A percentile compares a stretch with the other conserved stretches of the same genome.
phyloP scores from a whole-genome alignment of 1,140 invertebrate species.

The Calephelis virginiensis region DNA sequence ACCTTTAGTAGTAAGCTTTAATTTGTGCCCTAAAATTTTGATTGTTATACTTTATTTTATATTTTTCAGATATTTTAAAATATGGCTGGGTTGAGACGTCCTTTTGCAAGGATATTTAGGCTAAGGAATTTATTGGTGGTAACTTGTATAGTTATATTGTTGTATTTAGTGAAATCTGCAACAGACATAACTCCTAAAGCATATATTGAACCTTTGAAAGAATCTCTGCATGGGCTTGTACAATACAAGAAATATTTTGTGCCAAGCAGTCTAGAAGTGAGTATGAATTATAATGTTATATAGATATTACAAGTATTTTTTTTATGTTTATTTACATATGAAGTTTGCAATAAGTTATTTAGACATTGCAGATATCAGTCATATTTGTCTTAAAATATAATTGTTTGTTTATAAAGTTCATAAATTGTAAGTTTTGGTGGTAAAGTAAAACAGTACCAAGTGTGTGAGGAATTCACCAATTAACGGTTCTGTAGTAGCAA shows the following conservation, averaged over 20 bases:
- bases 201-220: slow-evolving; percentile 26
- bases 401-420: too few species aligned
- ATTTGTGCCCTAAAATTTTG: background rate
- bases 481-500: too few species aligned
- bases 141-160: slow-evolving; percentile 38
- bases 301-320: too few species aligned
- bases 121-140: slow-evolving; percentile 45
- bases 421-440: too few species aligned
- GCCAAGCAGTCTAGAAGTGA: slow-evolving; percentile 51
- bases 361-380: too few species aligned
- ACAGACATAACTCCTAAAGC: slow-evolving; percentile 22
- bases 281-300: background rate
- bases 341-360: too few species aligned
- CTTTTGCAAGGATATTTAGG: slow-evolving; percentile 39
- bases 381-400: too few species aligned
- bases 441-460: too few species aligned
- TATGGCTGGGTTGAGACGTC: slow-evolving; percentile 32
- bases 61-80: slow-evolving; percentile 9
- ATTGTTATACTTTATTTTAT: background rate
- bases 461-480: too few species aligned
- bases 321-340: too few species aligned
- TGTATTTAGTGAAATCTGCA: slow-evolving; percentile 42
- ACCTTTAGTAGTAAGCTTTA: background rate
- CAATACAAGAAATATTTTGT: slow-evolving; percentile 43
- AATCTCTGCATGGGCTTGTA: slow-evolving; percentile 25